A percentile compares a stretch with the other conserved stretches of the same genome.
These are phyloP conservation scores for Hipposideros larvatus DNA, from an alignment of 2,797 vertebrate genomes.

Conservation along the genomic window DNA sequence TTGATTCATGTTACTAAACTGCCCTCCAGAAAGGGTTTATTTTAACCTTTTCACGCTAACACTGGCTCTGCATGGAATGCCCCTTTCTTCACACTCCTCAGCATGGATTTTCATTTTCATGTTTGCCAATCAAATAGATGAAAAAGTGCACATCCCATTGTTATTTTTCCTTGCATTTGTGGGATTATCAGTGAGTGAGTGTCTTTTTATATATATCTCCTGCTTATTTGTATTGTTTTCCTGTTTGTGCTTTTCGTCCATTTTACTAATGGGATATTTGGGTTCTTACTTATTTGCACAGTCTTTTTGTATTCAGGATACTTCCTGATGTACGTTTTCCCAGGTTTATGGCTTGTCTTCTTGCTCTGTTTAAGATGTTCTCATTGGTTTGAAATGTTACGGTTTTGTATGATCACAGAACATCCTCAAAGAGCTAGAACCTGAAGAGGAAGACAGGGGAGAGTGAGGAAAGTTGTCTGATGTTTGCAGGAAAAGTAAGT, in stretches of 20 bases:
- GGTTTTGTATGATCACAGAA: background rate
- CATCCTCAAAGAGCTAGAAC: background rate
- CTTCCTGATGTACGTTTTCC: background rate
- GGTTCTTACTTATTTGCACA: slow-evolving; percentile 12
- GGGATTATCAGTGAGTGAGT: slow-evolving; percentile 1
- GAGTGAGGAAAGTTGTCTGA: background rate
- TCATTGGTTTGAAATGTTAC: slow-evolving; percentile 9
- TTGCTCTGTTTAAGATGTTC: background rate
- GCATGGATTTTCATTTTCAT: slow-evolving; percentile 16
- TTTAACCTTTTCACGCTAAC: background rate
- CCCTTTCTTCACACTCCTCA: background rate
- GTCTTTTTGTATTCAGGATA: slow-evolving; percentile 29
- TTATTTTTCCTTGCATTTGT: slow-evolving; percentile 43
- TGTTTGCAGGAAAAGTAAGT: background rate
- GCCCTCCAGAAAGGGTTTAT: background rate
- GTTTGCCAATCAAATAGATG: background rate
- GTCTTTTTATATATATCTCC: slow-evolving; percentile 20
- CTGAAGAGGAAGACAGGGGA: background rate
- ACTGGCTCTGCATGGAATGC: background rate
- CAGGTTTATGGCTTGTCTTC: slow-evolving; percentile 13
- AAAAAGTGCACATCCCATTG: background rate
- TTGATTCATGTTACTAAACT: background rate
- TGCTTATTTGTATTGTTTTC: slow-evolving; percentile 7
- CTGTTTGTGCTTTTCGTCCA: background rate
- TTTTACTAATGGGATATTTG: slow-evolving; percentile 50